Conservation (phyloP, 2,888 invertebrate species). For the Netelia virgata region DNA sequence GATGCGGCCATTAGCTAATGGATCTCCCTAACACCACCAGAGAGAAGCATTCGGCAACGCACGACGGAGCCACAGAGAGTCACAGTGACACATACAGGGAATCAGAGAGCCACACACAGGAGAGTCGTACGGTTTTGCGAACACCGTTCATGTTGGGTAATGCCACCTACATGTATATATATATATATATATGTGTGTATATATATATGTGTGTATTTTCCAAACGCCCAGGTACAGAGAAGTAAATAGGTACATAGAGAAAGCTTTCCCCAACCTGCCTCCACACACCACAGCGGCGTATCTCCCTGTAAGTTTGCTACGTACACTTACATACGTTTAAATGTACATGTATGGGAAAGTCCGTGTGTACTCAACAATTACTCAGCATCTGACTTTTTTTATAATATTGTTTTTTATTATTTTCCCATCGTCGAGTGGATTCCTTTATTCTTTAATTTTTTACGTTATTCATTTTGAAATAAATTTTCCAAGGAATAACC, state of each 20-base stretch:
- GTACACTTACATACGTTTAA: not conserved
- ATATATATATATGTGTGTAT: no score
- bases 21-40: slow-evolving; percentile 78
- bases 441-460: no score
- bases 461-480: not conserved
- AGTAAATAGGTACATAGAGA: slow-evolving; percentile 29
- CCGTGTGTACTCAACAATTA: not conserved
- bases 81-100: slow-evolving; percentile 39
- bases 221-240: slow-evolving; percentile 51
- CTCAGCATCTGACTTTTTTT: not conserved
- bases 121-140: slow-evolving; percentile 54
- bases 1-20: slow-evolving; percentile 83
- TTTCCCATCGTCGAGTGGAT: not conserved
- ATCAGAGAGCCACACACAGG: slow-evolving; percentile 30
- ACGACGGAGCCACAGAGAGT: slow-evolving; percentile 44
- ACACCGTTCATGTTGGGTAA: slow-evolving; percentile 35
- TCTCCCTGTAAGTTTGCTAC: slow-evolving; percentile 31
- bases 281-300: slow-evolving; percentile 22
- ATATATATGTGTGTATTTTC: slow-evolving; percentile 13
- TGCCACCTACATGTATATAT: slow-evolving; percentile 13
- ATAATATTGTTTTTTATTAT: not conserved
- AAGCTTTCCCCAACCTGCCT: slow-evolving; percentile 34
- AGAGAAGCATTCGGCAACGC: slow-evolving; percentile 52
- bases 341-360: not conserved
- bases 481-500: not conserved